phyloP scores from a whole-genome alignment of 2,888 invertebrate species.

The Leptinotarsa rubiginosa region DNA sequence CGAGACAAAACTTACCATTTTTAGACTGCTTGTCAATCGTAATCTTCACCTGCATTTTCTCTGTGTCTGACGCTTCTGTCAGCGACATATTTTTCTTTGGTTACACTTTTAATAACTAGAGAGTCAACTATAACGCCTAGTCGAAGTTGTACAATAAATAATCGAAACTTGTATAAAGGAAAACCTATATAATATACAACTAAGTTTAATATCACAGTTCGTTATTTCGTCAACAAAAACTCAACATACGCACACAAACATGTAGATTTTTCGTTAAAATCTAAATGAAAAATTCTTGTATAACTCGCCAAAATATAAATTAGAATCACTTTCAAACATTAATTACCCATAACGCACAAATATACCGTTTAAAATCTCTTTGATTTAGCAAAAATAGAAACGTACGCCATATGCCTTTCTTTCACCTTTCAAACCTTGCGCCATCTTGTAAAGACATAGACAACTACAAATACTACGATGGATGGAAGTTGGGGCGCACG shows the following conservation, averaged over 20 bases:
- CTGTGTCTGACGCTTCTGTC: constrained; percentile 56
- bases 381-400: constrained; percentile 60
- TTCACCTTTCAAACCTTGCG: constrained; percentile 51
- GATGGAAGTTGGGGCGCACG: not conserved
- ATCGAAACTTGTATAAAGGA: constrained; percentile 59
- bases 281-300: constrained; percentile 51
- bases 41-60: constrained; percentile 53
- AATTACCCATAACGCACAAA: constrained; percentile 53
- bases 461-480: constrained; percentile 38
- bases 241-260: constrained; percentile 60
- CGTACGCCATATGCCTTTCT: constrained; percentile 62
- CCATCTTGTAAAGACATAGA: constrained; percentile 52
- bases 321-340: constrained; percentile 50
- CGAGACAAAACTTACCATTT: constrained; percentile 53
- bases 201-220: constrained; percentile 63
- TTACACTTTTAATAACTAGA: constrained; percentile 49
- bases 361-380: constrained; percentile 52
- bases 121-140: constrained; percentile 52
- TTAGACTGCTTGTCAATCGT: constrained; percentile 54
- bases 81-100: constrained; percentile 57
- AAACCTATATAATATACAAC: constrained; percentile 60
- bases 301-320: constrained; percentile 51
- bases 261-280: constrained; percentile 51
- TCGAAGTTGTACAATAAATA: constrained; percentile 59
- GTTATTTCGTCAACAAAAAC: constrained; percentile 61